Evolutionary conservation across 2,888 invertebrate genomes (phyloP).

Genomic region (Oligia fasciuncula): DNA sequence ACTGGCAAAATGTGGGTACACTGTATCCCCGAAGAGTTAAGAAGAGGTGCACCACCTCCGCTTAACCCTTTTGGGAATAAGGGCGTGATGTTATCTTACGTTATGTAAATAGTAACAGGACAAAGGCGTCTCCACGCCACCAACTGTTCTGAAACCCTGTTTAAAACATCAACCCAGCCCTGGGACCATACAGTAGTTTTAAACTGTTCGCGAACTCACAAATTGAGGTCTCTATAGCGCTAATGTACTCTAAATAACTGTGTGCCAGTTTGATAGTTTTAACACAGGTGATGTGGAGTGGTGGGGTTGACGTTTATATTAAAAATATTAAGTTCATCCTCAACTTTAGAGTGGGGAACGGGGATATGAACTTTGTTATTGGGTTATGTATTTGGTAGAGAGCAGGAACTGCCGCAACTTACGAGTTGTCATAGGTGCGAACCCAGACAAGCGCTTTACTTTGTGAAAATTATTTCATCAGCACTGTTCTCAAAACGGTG

Average conservation of each 20-base stretch:
- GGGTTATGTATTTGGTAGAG: not conserved
- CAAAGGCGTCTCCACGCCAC: constrained; percentile 52
- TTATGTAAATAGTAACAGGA: not conserved
- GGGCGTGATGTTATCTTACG: not conserved
- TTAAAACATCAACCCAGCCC: constrained; percentile 72
- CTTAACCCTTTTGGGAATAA: not conserved
- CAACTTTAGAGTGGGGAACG: constrained; percentile 12
- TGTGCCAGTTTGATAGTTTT: constrained; percentile 66
- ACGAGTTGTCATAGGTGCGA: not conserved
- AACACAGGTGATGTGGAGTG: constrained; percentile 60
- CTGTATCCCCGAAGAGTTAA: no score
- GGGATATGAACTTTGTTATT: not conserved
- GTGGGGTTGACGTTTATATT: constrained; percentile 33
- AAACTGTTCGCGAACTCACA: constrained; percentile 77
- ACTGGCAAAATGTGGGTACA: not conserved
- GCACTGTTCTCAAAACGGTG: not conserved
- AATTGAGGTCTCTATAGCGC: constrained; percentile 75
- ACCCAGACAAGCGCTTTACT: not conserved
- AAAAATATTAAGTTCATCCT: constrained; percentile 21
- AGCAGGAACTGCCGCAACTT: not conserved
- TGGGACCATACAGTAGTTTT: constrained; percentile 72
- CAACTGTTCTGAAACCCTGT: constrained; percentile 64
- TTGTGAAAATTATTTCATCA: not conserved
- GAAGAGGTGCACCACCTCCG: not conserved
- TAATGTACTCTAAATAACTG: constrained; percentile 72